These are phyloP conservation scores for Chelon labrosus DNA, from an alignment of 2,797 vertebrate genomes.

Conservation along the genomic window DNA sequence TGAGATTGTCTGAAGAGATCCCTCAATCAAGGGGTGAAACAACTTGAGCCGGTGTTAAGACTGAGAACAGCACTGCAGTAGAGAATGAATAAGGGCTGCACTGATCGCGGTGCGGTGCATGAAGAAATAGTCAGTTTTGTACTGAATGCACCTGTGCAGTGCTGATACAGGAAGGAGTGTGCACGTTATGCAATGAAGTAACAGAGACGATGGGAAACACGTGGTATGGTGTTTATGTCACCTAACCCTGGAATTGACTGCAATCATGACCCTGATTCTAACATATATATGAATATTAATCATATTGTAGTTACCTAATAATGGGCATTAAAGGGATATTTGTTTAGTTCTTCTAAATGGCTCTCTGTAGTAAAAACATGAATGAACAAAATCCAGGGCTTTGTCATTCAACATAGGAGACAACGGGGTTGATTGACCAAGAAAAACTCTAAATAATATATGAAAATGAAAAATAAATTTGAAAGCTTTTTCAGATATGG, in stretches of 20 bases:
- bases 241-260: neutral
- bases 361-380: too few species aligned
- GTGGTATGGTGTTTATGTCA: neutral
- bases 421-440: too few species aligned
- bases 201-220: neutral
- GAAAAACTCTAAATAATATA: too few species aligned
- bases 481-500: too few species aligned
- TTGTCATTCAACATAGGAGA: too few species aligned
- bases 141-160: neutral
- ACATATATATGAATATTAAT: neutral
- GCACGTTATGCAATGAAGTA: neutral
- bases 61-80: conserved; percentile 1
- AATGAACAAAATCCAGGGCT: too few species aligned
- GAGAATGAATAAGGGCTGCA: neutral
- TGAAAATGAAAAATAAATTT: too few species aligned
- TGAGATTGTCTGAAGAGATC: neutral
- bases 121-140: neutral
- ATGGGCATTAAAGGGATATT: neutral
- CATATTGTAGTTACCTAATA: neutral
- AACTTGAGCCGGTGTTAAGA: neutral
- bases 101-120: neutral
- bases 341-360: too few species aligned
- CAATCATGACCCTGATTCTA: neutral
- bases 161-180: neutral
- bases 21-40: conserved; percentile 2